Evolutionary conservation across 1,140 invertebrate species (phyloP), one percentile per base, ranked within the genome.

Genomic region (Neodiprion virginianus): DNA sequence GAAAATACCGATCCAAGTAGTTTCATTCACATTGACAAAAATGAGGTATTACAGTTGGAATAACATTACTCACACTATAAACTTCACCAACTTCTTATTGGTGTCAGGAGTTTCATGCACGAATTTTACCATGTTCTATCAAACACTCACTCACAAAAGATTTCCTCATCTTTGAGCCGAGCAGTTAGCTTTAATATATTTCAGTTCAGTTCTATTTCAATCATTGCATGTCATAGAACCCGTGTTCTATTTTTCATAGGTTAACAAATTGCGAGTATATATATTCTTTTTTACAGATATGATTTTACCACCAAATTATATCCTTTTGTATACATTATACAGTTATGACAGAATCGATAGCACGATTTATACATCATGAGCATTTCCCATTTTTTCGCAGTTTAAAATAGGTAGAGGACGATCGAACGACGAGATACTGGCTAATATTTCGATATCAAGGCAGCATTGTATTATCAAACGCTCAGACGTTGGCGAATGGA

Each of bases 351-450:
- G 28, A 40, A 5, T 40, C 28, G 28, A 40, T 40, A 40, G 28
- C 28, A 40, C 1, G 28, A 40, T 40, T 40, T 40, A 5, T 40
- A 40, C 28, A 40, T 40, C 28, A 40, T 40, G 68, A 66, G 69
- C 72, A 73, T 47, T 67, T 50, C 73, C 67, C 72, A 68, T 73
- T 82, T 85, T 74, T 2, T 40, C 28, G 5, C 76, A 92, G 90
- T 89, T 91, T 75, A 88, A 81, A 69, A 84, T 92, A 69, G 91
- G 90, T 8, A 83, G 91, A 74, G 85, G 80, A 14, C 78, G 82
- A 17, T 81, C 84, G 8, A 90, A 89, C 73, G 86, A 88, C 68
- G 79, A 86, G 67, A 81, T 88, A 48, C 88, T 92, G 77, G 80
- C 89, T 17, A 87, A 82, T 76, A 28, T 88, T n/a, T 76, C 81